Evolutionary conservation across 2,113 vertebrate species (phyloP).

Genomic region (Amphiprion percula): DNA sequence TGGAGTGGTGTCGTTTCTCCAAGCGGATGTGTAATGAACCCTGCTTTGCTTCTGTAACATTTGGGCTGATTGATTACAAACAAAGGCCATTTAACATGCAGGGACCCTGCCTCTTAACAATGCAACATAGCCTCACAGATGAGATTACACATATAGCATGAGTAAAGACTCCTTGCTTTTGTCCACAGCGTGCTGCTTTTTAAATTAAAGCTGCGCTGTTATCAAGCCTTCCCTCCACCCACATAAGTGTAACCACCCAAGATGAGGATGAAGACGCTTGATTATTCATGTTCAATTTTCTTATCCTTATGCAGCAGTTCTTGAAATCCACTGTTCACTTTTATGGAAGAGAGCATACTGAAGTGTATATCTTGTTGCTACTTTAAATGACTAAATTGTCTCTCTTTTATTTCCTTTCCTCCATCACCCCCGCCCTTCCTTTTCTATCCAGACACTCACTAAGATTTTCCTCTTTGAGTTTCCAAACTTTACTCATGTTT

Average conservation of each 20-base stretch:
- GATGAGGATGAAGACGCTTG: background rate
- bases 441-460: background rate
- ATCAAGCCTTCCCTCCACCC: constrained; percentile 36
- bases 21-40: constrained; percentile 79
- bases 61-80: constrained; percentile 80
- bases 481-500: constrained; percentile 30
- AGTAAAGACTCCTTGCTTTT: constrained; percentile 38
- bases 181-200: constrained; percentile 26
- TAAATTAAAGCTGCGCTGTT: constrained; percentile 44
- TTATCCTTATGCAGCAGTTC: constrained; percentile 1
- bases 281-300: constrained; percentile 34
- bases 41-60: constrained; percentile 70
- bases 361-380: constrained; percentile 5
- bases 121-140: constrained; percentile 50
- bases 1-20: constrained; percentile 56
- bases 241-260: constrained; percentile 12
- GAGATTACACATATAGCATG: constrained; percentile 37
- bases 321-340: constrained; percentile 1
- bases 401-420: constrained; percentile 11
- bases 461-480: constrained; percentile 23
- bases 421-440: background rate
- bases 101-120: constrained; percentile 62
- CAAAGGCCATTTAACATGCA: constrained; percentile 72
- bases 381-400: constrained; percentile 19
- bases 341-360: background rate